These are phyloP conservation scores for Bubo bubo DNA, from an alignment of 2,113 vertebrate species.

Conservation along the genomic window DNA sequence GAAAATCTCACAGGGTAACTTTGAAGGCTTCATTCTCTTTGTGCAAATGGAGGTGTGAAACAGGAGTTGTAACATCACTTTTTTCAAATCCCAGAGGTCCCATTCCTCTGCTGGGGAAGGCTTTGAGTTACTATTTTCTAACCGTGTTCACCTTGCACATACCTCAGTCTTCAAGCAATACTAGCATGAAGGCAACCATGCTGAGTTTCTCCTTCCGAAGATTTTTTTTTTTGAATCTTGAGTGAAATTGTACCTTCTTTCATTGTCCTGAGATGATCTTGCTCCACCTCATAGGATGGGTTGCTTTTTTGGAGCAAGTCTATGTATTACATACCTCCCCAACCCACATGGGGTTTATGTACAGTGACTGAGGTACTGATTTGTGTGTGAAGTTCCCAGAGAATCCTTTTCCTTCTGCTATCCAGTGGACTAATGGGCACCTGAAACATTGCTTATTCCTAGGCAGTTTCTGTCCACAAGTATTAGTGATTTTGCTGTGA, in stretches of 20 bases:
- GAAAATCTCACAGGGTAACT: neutral
- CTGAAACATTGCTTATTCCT: neutral
- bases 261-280: slow-evolving; percentile 19
- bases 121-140: slow-evolving; percentile 54
- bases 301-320: neutral
- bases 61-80: neutral
- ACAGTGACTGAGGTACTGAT: neutral
- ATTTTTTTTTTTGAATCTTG: neutral
- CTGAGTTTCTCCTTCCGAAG: neutral
- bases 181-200: neutral
- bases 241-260: neutral
- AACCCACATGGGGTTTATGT: neutral
- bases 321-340: neutral
- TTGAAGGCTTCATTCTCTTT: neutral
- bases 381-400: neutral
- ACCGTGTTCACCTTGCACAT: slow-evolving; percentile 40
- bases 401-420: neutral
- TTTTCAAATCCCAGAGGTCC: neutral
- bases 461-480: neutral
- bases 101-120: slow-evolving; percentile 11
- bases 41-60: neutral
- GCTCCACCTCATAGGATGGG: neutral
- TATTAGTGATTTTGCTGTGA: neutral
- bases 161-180: slow-evolving; percentile 27
- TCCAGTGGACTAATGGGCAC: neutral